Conservation (phyloP, 2,888 invertebrate species). For the Xylota segnis region DNA sequence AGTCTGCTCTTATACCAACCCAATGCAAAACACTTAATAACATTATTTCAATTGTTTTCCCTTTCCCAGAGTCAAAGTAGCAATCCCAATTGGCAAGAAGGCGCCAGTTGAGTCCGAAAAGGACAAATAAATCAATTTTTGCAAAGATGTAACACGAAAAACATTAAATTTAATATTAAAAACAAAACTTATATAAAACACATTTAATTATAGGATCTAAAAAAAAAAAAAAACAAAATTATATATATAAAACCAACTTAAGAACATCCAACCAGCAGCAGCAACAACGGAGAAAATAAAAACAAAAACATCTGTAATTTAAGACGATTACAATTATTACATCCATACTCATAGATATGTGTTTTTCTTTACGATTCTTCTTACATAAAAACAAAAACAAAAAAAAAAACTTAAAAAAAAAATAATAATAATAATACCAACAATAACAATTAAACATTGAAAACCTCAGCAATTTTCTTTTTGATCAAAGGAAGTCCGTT, state of each 20-base stretch:
- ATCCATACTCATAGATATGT: constrained; percentile 79
- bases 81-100: constrained; percentile 95
- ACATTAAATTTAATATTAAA: constrained; percentile 51
- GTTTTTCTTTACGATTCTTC: constrained; percentile 78
- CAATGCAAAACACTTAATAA: no score
- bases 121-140: constrained; percentile 88
- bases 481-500: constrained; percentile 38
- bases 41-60: constrained; percentile 74
- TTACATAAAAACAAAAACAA: constrained; percentile 78
- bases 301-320: constrained; percentile 71
- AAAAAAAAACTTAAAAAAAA: constrained; percentile 51
- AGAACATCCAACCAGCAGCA: constrained; percentile 77
- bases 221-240: constrained; percentile 39
- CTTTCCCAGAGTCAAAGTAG: constrained; percentile 91
- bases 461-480: constrained; percentile 29
- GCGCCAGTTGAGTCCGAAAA: constrained; percentile 92
- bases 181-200: constrained; percentile 50
- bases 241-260: constrained; percentile 53
- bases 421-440: constrained; percentile 24
- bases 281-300: constrained; percentile 72
- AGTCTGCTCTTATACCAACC: no score
- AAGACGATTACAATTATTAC: constrained; percentile 74
- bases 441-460: constrained; percentile 65
- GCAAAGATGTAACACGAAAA: constrained; percentile 55
- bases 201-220: constrained; percentile 66